Base-by-base conservation (phyloP, 1,140 invertebrate species). In the Drosophila lowei region DNA sequence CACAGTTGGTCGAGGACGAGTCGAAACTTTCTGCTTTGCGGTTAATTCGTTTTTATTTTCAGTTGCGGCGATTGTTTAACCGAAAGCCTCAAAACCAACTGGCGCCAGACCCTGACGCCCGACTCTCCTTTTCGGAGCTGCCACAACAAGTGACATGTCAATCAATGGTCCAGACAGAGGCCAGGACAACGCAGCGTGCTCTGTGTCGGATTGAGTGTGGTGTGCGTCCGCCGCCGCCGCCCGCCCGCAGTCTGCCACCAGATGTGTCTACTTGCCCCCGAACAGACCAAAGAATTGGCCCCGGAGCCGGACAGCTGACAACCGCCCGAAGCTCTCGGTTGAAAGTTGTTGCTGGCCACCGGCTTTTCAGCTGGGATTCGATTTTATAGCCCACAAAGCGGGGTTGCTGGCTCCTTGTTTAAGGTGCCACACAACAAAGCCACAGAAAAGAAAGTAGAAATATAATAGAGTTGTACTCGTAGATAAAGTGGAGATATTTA, bases 121-220 rank as follows among this genome's bases (percentile, higher is more conserved):
- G 23, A 41, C 23, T 28, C 21, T 23, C 41, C 9, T 48, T 38
- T 38, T 42, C 42, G 44, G 42, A 16, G 28, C 30, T 21, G 50
- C 48, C 60, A 53, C 62, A 70, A 49, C 63, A 70, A 70, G 63
- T 70, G 66, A 57, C 52, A 67, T 70, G 66, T 70, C 63, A 67
- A 67, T 70, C 66, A 67, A 67, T 57, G 47, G 63, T 67, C 42
- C 7, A 13, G 46, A 38, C 34, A 38, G 34, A 38, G 11, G 15
- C 18, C 16, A 62, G 54, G 16, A 43, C 34, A 28, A 58, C 23
- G 16, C 23, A 58, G 38, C 30, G 16, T 18, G 9, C 16, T 38
- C 15, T 1, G 28, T 15, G 38, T 3, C 41, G 38, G 11, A 63
- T 44, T n/a, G 15, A 52, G 25, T 42, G 47, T 52, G 59, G 18